phyloP scores from a whole-genome alignment of 2,113 vertebrate species.

The Podiceps cristatus region DNA sequence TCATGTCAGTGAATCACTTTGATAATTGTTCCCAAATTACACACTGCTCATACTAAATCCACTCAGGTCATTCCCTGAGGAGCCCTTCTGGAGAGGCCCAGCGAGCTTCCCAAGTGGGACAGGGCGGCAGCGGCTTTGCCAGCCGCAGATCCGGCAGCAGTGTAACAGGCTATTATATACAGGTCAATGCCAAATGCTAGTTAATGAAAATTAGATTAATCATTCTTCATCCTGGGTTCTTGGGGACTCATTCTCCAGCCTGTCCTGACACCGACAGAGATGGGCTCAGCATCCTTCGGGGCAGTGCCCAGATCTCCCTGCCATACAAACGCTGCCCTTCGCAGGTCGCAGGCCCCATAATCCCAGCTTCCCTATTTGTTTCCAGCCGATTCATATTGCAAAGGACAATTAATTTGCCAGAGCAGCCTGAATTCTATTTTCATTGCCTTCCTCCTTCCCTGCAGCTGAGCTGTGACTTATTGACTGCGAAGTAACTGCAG shows the following conservation, averaged over 20 bases:
- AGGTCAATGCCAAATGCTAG: background rate
- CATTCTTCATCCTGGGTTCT: background rate
- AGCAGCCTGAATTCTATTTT: slow-evolving; percentile 35
- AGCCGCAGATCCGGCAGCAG: background rate
- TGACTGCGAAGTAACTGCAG: slow-evolving; percentile 42
- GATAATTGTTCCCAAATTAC: background rate
- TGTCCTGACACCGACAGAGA: background rate
- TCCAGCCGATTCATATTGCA: background rate
- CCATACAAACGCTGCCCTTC: background rate
- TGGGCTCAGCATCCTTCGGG: background rate
- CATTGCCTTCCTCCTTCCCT: slow-evolving; percentile 4
- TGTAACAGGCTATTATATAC: background rate
- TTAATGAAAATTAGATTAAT: slow-evolving; percentile 5
- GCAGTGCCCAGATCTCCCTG: background rate
- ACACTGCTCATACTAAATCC: background rate
- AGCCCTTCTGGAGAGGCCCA: background rate
- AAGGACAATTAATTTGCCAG: slow-evolving; percentile 1
- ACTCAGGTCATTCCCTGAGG: background rate
- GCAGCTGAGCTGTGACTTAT: slow-evolving; percentile 43
- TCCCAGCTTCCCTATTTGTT: background rate
- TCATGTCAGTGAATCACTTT: background rate
- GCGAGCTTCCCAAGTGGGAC: background rate
- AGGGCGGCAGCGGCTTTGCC: background rate
- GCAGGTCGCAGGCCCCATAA: background rate
- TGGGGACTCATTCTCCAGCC: fast-evolving